These are phyloP conservation scores for Sebastes iracundus DNA, from an alignment of 2,797 vertebrate genomes.

Conservation along the genomic window DNA sequence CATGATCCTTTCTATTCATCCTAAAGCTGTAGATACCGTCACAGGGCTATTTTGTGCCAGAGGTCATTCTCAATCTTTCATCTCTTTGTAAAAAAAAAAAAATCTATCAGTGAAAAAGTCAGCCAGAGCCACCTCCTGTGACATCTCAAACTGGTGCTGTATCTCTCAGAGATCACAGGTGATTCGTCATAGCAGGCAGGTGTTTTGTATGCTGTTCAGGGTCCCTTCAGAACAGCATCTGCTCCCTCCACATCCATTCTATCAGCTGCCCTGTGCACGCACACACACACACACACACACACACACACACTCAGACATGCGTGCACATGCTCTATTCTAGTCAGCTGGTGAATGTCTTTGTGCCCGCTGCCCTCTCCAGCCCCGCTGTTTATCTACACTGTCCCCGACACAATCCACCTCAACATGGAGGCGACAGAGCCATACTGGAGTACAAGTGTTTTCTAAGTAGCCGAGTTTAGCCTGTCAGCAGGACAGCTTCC, in stretches of 20 bases:
- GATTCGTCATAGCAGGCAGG: constrained; percentile 80
- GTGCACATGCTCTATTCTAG: background rate
- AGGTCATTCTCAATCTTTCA: constrained; percentile 63
- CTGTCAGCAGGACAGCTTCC: constrained; percentile 37
- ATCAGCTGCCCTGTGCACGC: constrained; percentile 4
- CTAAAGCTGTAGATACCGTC: constrained; percentile 41
- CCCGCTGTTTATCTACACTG: constrained; percentile 59
- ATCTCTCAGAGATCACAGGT: constrained; percentile 71
- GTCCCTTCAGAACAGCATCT: constrained; percentile 66
- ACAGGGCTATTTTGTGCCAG: constrained; percentile 53
- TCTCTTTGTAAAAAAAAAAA: constrained; percentile 47
- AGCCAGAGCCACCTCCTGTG: constrained; percentile 59
- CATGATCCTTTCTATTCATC: constrained; percentile 26
- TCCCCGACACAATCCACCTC: constrained; percentile 40
- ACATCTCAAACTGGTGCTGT: constrained; percentile 65
- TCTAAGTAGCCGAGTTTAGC: constrained; percentile 41
- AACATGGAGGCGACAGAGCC: constrained; percentile 34
- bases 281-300: background rate
- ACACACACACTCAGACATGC: background rate
- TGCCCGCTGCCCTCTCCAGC: constrained; percentile 42
- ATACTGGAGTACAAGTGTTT: constrained; percentile 25
- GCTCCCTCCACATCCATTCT: constrained; percentile 53
- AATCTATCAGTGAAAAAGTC: constrained; percentile 60
- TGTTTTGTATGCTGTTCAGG: constrained; percentile 75
- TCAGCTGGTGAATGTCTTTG: constrained; percentile 45